Conservation (phyloP, 2,113 vertebrate genomes). For the Dermatemys mawii region DNA sequence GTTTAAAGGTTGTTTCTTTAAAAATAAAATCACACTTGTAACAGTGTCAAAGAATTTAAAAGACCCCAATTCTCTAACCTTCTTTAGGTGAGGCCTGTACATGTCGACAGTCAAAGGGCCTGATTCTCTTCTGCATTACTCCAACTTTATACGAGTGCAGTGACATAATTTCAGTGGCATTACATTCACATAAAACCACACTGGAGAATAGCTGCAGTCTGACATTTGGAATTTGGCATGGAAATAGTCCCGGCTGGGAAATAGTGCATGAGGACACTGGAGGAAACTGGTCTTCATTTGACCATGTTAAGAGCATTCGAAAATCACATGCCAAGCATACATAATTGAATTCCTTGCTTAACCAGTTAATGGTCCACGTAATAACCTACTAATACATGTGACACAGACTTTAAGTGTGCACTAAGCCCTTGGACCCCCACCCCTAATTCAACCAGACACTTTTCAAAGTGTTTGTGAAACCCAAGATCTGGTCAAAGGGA, state of each 20-base stretch:
- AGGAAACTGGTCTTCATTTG: background rate
- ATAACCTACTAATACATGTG: no score
- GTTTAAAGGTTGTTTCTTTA: background rate
- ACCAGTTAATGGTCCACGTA: background rate
- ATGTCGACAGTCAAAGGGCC: background rate
- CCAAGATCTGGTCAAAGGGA: background rate
- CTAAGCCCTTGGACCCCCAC: background rate
- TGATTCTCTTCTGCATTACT: background rate
- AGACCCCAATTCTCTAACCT: background rate
- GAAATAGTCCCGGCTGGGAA: background rate
- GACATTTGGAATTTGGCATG: background rate
- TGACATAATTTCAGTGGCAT: background rate
- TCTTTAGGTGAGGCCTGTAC: background rate
- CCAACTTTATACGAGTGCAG: background rate
- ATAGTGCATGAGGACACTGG: background rate
- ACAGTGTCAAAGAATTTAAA: background rate
- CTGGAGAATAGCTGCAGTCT: background rate
- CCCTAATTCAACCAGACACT: background rate
- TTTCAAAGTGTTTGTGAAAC: background rate
- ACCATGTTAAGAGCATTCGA: background rate
- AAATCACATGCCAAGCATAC: background rate
- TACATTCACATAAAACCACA: background rate
- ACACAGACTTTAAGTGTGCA: background rate
- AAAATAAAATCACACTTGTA: background rate
- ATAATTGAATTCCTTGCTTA: background rate